Evolutionary conservation across 2,797 vertebrate species (phyloP).

Genomic region (Phataginus tricuspis): DNA sequence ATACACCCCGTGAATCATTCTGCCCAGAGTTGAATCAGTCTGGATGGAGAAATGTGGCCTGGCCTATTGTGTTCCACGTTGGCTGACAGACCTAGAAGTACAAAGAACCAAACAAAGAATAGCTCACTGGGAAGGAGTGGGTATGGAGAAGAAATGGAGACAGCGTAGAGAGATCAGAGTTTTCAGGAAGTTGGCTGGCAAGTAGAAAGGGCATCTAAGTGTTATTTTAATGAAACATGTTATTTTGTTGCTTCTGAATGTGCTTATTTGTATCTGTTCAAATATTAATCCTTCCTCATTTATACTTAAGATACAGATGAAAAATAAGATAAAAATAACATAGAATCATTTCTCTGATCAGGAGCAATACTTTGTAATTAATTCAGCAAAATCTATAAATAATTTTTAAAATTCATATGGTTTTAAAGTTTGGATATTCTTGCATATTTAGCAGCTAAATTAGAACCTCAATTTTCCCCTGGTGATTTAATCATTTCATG

Average conservation of each 20-base stretch:
- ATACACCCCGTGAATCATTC: neutral
- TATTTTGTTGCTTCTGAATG: neutral
- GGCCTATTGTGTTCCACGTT: neutral
- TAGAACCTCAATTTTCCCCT: neutral
- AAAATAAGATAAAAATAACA: constrained; percentile 47
- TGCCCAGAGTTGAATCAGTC: neutral
- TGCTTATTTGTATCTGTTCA: neutral
- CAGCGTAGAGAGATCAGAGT: neutral
- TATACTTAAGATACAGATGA: neutral
- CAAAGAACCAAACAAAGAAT: neutral
- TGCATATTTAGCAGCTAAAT: constrained; percentile 21
- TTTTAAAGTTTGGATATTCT: constrained; percentile 53
- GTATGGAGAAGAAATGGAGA: neutral
- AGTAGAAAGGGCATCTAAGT: neutral
- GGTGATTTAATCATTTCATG: constrained; percentile 47
- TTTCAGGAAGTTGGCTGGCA: neutral
- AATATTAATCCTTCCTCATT: neutral
- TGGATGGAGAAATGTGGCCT: neutral
- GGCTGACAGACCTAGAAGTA: neutral
- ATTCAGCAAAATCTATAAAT: constrained; percentile 29
- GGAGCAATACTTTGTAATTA: constrained; percentile 36
- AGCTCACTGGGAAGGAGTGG: neutral
- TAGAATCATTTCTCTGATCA: constrained; percentile 26
- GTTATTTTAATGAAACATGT: neutral
- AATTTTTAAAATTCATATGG: constrained; percentile 30